These are phyloP conservation scores for Nemotelus nigrinus DNA, from an alignment of 2,888 invertebrate species.

Conservation along the genomic window DNA sequence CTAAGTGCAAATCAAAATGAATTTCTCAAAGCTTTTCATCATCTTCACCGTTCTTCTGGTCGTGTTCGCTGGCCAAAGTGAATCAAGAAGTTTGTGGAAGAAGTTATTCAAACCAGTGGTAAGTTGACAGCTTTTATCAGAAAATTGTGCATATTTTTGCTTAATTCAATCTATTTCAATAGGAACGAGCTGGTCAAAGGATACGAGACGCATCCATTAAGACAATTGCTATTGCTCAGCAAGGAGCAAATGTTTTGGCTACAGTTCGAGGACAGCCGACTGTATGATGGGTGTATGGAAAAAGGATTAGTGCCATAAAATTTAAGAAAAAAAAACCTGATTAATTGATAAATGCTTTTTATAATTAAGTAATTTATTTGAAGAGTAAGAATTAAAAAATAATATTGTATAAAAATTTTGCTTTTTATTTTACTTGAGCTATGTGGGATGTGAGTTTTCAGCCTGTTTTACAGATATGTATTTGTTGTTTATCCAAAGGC, in stretches of 20 bases:
- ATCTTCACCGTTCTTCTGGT: slow-evolving; percentile 30
- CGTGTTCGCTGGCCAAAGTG: slow-evolving; percentile 21
- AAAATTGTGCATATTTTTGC: background rate
- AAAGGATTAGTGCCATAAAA: no score
- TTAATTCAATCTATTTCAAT: background rate
- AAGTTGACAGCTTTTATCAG: background rate
- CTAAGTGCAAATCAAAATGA: slow-evolving; percentile 9
- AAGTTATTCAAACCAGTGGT: slow-evolving; percentile 33
- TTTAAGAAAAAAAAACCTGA: no score
- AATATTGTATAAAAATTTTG: no score
- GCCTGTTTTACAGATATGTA: no score
- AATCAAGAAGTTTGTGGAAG: slow-evolving; percentile 11
- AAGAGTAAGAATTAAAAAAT: no score
- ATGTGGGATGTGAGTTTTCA: no score
- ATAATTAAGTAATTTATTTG: no score
- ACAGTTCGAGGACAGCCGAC: slow-evolving; percentile 11
- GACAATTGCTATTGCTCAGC: slow-evolving; percentile 31
- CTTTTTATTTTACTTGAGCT: no score
- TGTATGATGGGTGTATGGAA: no score
- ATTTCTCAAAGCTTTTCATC: slow-evolving; percentile 34
- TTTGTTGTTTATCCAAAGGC: no score
- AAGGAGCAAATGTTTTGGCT: slow-evolving; percentile 37
- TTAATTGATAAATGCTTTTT: no score
- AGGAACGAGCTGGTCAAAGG: slow-evolving; percentile 36
- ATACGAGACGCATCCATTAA: slow-evolving; percentile 36